Percentiles rank a stretch among this genome's conserved stretches.
Conservation (phyloP, 1,140 invertebrate species). For the Melanaphis sacchari region DNA sequence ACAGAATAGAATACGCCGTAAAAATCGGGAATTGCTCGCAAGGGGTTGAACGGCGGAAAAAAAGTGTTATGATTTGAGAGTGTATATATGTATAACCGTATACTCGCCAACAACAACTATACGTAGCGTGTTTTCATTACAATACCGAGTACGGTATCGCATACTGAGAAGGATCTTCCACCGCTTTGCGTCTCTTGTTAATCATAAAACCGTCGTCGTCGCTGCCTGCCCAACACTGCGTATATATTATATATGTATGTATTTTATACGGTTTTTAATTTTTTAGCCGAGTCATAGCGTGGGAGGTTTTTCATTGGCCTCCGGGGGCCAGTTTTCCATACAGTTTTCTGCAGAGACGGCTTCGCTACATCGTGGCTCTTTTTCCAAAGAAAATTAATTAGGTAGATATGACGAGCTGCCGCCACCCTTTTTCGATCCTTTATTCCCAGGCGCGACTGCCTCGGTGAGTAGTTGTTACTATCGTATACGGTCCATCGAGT, state of each 20-base stretch:
- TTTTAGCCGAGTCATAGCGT: background rate
- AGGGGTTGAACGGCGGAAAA: background rate
- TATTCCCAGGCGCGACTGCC: background rate
- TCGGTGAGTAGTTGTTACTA: background rate
- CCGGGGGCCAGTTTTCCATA: slow-evolving; percentile 49
- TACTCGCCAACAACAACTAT: background rate
- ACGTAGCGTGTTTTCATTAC: slow-evolving; percentile 29
- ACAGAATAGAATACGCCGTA: background rate
- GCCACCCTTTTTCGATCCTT: background rate
- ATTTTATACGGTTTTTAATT: slow-evolving; percentile 1
- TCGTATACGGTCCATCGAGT: background rate
- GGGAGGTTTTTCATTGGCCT: slow-evolving; percentile 32
- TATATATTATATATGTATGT: background rate
- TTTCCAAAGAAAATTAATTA: slow-evolving; percentile 50
- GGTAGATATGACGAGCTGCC: slow-evolving; percentile 9
- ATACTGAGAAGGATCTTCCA: background rate
- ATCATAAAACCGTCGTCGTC: slow-evolving; percentile 47
- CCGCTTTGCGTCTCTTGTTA: background rate
- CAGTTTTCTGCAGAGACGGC: background rate
- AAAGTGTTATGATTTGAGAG: slow-evolving; percentile 18
- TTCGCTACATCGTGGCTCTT: background rate
- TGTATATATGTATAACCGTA: background rate
- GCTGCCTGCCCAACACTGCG: background rate
- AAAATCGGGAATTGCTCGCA: slow-evolving; percentile 48
- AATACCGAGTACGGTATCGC: background rate